phyloP scores from a whole-genome alignment of 2,888 invertebrate genomes.

The Glaucopsyche alexis region DNA sequence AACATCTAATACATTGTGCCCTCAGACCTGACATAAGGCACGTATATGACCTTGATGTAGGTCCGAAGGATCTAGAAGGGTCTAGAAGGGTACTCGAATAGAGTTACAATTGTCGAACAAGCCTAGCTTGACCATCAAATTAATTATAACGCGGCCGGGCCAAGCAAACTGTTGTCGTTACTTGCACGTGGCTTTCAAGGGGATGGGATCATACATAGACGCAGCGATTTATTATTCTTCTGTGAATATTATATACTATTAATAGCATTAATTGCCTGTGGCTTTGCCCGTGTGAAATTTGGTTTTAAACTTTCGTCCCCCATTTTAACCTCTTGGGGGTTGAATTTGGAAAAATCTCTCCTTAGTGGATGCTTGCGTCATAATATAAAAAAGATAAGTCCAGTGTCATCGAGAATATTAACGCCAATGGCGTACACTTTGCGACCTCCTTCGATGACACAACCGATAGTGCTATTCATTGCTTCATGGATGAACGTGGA shows the following conservation, averaged over 20 bases:
- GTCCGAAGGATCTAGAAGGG: conserved; percentile 17
- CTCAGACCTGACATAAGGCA: conserved; percentile 15
- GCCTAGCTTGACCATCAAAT: conserved; percentile 54
- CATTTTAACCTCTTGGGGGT: too few species aligned
- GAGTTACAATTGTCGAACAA: conserved; percentile 39
- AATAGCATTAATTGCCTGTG: too few species aligned
- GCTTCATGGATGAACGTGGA: conserved; percentile 91
- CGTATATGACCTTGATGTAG: conserved; percentile 23
- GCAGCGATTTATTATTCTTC: conserved; percentile 31
- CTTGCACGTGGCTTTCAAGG: conserved; percentile 57
- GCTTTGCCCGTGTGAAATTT: too few species aligned
- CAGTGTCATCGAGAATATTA: conserved; percentile 52
- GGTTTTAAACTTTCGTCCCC: too few species aligned
- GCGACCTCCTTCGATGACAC: conserved; percentile 91
- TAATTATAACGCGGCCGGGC: conserved; percentile 61
- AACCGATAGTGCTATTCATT: conserved; percentile 90
- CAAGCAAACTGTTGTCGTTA: conserved; percentile 59
- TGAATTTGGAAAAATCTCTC: too few species aligned
- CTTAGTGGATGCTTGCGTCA: too few species aligned
- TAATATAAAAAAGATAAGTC: conserved; percentile 63
- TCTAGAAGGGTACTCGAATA: conserved; percentile 35
- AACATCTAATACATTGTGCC: too few species aligned
- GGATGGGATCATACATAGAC: conserved; percentile 26
- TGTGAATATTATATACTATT: background rate
- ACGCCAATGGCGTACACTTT: conserved; percentile 78